Percentiles rank a stretch among this genome's conserved stretches.
Evolutionary conservation across 2,113 vertebrate genomes (phyloP).

Genomic region (Mixornis gularis): DNA sequence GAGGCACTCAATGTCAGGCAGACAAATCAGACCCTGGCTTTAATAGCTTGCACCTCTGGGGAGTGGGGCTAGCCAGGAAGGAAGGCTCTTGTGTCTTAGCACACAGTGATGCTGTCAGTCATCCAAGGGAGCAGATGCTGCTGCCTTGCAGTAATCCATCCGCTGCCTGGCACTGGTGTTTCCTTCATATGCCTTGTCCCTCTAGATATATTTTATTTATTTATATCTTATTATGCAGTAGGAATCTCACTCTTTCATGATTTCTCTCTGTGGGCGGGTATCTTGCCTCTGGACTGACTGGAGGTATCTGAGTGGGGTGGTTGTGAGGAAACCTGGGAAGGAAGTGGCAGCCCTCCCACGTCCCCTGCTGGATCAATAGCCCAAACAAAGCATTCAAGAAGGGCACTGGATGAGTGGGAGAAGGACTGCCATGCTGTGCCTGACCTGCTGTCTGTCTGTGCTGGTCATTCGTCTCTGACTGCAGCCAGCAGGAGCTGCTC

Average conservation of each 20-base stretch:
- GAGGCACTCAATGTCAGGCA: neutral
- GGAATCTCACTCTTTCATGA: neutral
- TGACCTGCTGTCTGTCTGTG: neutral
- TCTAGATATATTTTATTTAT: slow-evolving; percentile 44
- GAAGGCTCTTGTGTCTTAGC: neutral
- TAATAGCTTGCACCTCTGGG: neutral
- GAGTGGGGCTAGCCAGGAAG: neutral
- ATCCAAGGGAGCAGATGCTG: slow-evolving; percentile 27
- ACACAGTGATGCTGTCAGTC: neutral
- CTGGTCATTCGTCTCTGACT: rapidly evolving
- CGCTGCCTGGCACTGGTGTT: neutral
- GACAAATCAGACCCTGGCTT: slow-evolving; percentile 2
- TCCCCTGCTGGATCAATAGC: neutral
- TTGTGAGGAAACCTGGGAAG: neutral
- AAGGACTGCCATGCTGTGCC: neutral
- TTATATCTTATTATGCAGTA: neutral
- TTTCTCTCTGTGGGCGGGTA: neutral
- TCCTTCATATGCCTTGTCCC: slow-evolving; percentile 9
- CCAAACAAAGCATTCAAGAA: neutral
- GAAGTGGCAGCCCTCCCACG: neutral
- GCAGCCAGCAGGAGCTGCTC: neutral
- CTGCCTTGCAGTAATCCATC: neutral
- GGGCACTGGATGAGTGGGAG: neutral
- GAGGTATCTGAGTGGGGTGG: neutral
- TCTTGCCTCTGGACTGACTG: neutral